Evolutionary conservation across 64 coral and sea anemone species (phyloP), one percentile per base, ranked within the genome.

Genomic region (Astreopora myriophthalma): DNA sequence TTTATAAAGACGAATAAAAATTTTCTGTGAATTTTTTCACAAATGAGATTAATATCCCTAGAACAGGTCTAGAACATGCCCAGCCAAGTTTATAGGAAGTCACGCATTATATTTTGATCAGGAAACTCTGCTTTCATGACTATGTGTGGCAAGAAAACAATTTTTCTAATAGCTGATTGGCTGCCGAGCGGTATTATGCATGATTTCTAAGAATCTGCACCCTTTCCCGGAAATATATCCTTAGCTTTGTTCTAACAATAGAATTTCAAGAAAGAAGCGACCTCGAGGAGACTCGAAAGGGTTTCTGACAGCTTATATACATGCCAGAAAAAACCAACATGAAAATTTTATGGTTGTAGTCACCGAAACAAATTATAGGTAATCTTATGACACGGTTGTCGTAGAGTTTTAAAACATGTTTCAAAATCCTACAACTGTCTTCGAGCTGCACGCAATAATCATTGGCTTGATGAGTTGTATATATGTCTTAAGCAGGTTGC

Each of bases 231-330:
- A 83, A 83, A 31, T 8, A 8, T 17, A 16, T 1, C 22, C n/a
- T n/a, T n/a, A n/a, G 0, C 8, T 3, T 24, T 38, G 13, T 25
- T 17, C 3, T 20, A 79, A 79, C 29, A 33, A 64, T 24, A 40
- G 79, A 64, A 65, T 83, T 83, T 57, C 48, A 9, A 39, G 79
- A 83, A 83, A 65, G 48, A 60, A 17, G 30, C 49, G n/a, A n/a
- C n/a, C n/a, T n/a, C n/a, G n/a, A n/a, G n/a, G n/a, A n/a, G n/a
- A n/a, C n/a, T n/a, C n/a, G n/a, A n/a, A n/a, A n/a, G n/a, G n/a
- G n/a, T n/a, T n/a, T n/a, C n/a, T n/a, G n/a, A n/a, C n/a, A n/a
- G n/a, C n/a, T n/a, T n/a, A n/a, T n/a, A n/a, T n/a, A n/a, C n/a
- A n/a, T n/a, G n/a, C n/a, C n/a, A n/a, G n/a, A n/a, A n/a, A n/a